phyloP scores from a whole-genome alignment of 2,888 invertebrate species.

The Callimorpha dominula region DNA sequence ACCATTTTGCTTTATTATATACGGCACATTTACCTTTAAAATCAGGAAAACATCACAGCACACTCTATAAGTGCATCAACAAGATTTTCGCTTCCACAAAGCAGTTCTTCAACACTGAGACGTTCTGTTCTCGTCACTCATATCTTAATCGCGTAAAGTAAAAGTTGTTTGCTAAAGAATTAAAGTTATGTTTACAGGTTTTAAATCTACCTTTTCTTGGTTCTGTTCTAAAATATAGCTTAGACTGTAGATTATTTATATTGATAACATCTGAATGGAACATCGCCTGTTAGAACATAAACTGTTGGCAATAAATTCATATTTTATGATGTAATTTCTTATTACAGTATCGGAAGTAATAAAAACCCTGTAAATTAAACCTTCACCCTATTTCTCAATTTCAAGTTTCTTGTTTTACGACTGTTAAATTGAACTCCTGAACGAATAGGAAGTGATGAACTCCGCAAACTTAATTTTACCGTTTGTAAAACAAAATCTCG shows the following conservation, averaged over 20 bases:
- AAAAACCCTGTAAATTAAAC: conserved; percentile 42
- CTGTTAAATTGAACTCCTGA: conserved; percentile 44
- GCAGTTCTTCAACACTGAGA: too few species aligned
- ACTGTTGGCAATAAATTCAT: conserved; percentile 13
- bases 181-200: too few species aligned
- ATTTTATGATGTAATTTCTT: conserved; percentile 28
- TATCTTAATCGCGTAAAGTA: too few species aligned
- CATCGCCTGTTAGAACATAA: conserved; percentile 7
- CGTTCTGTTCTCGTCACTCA: too few species aligned
- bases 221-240: too few species aligned
- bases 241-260: background rate
- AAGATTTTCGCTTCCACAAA: too few species aligned
- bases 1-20: too few species aligned
- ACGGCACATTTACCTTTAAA: too few species aligned
- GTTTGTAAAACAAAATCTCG: background rate
- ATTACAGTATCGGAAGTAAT: conserved; percentile 46
- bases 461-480: conserved; percentile 48
- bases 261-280: background rate
- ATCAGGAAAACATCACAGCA: too few species aligned
- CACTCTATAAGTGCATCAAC: too few species aligned
- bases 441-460: conserved; percentile 38
- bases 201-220: too few species aligned
- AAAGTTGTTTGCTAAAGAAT: too few species aligned
- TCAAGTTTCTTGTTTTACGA: conserved; percentile 45
- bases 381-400: conserved; percentile 42